Conservation (phyloP, 2,113 vertebrate species). For the Candoia aspera region DNA sequence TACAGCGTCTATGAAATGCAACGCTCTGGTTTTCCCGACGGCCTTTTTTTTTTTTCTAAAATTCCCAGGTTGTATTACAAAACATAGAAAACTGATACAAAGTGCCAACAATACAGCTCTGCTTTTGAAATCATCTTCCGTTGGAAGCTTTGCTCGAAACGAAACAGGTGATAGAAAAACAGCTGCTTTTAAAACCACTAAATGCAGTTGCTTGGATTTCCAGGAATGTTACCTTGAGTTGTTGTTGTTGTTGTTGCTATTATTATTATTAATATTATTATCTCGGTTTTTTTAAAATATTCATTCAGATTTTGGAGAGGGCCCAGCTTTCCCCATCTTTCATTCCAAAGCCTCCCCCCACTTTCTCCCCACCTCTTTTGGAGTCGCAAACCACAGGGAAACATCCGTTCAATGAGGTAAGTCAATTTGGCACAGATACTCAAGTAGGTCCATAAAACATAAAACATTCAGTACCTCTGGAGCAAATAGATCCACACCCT, state of each 20-base stretch:
- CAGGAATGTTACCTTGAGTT: constrained; percentile 69
- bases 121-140: constrained; percentile 78
- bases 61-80: constrained; percentile 79
- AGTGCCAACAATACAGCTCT: constrained; percentile 77
- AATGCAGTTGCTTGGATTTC: constrained; percentile 71
- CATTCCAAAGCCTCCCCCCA: constrained; percentile 50
- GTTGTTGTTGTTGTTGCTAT: background rate
- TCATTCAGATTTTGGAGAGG: constrained; percentile 64
- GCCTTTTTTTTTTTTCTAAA: constrained; percentile 61
- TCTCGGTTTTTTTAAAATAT: constrained; percentile 13
- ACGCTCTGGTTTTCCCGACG: constrained; percentile 69
- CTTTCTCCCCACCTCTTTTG: constrained; percentile 58
- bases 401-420: constrained; percentile 91
- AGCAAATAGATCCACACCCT: constrained; percentile 73
- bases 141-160: constrained; percentile 76
- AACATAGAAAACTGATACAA: constrained; percentile 84
- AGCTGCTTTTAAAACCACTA: constrained; percentile 71
- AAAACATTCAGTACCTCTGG: constrained; percentile 90
- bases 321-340: constrained; percentile 52
- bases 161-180: constrained; percentile 76
- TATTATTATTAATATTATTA: background rate
- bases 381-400: constrained; percentile 84
- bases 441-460: constrained; percentile 85
- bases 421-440: constrained; percentile 94
- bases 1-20: constrained; percentile 66